Evolutionary conservation across 2,888 invertebrate species (phyloP), one percentile per base, ranked within the genome.

Genomic region (Morpho helenor): DNA sequence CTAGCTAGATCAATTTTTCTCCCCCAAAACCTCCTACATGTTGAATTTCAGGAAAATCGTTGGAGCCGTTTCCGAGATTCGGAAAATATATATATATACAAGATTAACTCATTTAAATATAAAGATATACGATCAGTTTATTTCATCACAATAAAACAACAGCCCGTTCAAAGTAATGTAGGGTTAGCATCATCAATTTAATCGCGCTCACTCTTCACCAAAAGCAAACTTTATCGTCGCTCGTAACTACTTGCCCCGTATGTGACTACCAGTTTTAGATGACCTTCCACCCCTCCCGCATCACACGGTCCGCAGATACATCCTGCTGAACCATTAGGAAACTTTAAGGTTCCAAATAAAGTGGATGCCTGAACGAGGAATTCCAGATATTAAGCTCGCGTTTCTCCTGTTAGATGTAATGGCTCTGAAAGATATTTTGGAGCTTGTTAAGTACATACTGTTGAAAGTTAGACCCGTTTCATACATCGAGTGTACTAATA

Each of bases 221-320:
- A 79, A 79, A 84, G 77, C 80, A 75, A 84, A 88, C 79, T 88
- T 88, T 88, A 87, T 88, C 82, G 87, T 80, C 75, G 75, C 72
- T 81, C 83, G 84, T 87, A 86, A 87, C 87, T 82, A 80, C 77
- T 76, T 77, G 75, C 76, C 74, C 75, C 69, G 73, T 74, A 75
- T 74, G 72, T 69, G 64, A 65, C 72, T 65, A 63, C 87, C 84
- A 84, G 63, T 61, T 53, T 64, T 68, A 52, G 60, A 56, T 63
- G 82, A 75, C 57, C 81, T 69, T n/a, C 69, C 68, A 50, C 61
- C 64, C 71, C 68, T 66, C 73, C 64, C 64, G 53, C 55, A 8
- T 44, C 61, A 43, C 64, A 61, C 61, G 64, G 63, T 60, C 66
- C 66, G 57, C 57, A 52, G 52, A 64, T 63, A 60, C 62, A 66